Base-by-base conservation (phyloP, 2,888 invertebrate species). In the Spicauda simplicius region DNA sequence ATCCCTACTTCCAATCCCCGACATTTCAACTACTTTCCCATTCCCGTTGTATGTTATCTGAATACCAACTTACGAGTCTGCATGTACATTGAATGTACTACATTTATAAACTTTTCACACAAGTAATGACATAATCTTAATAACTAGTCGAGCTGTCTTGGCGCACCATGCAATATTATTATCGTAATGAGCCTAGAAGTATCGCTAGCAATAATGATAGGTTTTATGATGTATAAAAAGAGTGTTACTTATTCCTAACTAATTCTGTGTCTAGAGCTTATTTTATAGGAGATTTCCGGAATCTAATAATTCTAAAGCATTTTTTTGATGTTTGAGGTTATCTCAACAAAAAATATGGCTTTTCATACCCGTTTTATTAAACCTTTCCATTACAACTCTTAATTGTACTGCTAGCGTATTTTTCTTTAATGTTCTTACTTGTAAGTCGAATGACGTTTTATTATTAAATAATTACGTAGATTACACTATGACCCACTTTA, bases 1-100 rank as follows among this genome's bases (percentile, higher is more conserved):
- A 33, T 6, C 33, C 33, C 33, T 33, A 33, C 10, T 83, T 81
- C 75, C 76, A 75, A 76, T 78, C 76, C 73, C 72, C 69, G 76
- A 72, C 71, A 65, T 61, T 69, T 66, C 65, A 20, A 61, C 45
- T 41, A 48, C 63, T 55, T 63, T 63, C 55, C 18, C 55, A 55
- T 30, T 48, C 55, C 48, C 18, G 54, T 54, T 16, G 53, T 8
- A 41, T 54, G 41, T 8, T 45, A 54, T 62, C 12, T 20, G 52
- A 60, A 52, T 60, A 37, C 19, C 8, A 2, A 12, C 14, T 41
- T 20, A n/a, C 4, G 11, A 19, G 16, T 25, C 33, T 33, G 33
- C 33, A 0, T 30, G 2, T 33, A 3, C n/a, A 25, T 5, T 25
- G 5, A 25, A 25, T 25, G 25, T 25, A 25, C 25, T 25, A 25